Evolutionary conservation across 1,140 invertebrate species (phyloP).

Genomic region (Phymorhynchus buccinoides): DNA sequence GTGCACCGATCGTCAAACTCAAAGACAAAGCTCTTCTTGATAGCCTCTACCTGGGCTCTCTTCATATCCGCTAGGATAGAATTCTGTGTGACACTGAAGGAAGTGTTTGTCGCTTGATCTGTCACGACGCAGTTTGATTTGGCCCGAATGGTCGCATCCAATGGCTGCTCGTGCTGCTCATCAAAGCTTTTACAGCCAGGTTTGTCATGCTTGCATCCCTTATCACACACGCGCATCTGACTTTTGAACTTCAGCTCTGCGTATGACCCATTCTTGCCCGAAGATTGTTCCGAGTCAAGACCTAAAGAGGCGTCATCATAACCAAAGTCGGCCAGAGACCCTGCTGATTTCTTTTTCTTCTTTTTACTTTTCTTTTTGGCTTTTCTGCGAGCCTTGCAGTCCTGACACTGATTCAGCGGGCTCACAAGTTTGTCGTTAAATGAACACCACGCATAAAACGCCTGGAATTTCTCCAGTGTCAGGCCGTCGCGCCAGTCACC

Average conservation of each 20-base stretch:
- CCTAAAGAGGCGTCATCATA: background rate
- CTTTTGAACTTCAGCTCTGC: background rate
- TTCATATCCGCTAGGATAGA: background rate
- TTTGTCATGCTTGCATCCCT: background rate
- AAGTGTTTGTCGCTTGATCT: background rate
- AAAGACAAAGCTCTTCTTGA: too few relatives aligned
- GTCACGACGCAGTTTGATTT: background rate
- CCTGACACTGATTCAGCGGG: conserved; percentile 51
- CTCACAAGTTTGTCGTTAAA: conserved; percentile 49
- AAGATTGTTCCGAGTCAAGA: background rate
- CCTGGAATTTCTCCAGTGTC: conserved; percentile 52
- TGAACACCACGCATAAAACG: conserved; percentile 55
- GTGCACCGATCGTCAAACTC: too few relatives aligned
- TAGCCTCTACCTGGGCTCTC: background rate
- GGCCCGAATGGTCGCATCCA: background rate
- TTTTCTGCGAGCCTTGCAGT: conserved; percentile 49
- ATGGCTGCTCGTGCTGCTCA: background rate
- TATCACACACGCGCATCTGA: background rate
- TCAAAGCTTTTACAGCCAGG: background rate
- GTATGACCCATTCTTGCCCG: background rate
- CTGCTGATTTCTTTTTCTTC: conserved; percentile 50
- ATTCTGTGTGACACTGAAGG: too few relatives aligned
- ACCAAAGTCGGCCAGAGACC: conserved; percentile 1
- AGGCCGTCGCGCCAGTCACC: conserved; percentile 57
- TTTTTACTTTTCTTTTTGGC: conserved; percentile 56